These are phyloP conservation scores for Spicauda simplicius DNA, from an alignment of 2,888 invertebrate species.

Conservation along the genomic window DNA sequence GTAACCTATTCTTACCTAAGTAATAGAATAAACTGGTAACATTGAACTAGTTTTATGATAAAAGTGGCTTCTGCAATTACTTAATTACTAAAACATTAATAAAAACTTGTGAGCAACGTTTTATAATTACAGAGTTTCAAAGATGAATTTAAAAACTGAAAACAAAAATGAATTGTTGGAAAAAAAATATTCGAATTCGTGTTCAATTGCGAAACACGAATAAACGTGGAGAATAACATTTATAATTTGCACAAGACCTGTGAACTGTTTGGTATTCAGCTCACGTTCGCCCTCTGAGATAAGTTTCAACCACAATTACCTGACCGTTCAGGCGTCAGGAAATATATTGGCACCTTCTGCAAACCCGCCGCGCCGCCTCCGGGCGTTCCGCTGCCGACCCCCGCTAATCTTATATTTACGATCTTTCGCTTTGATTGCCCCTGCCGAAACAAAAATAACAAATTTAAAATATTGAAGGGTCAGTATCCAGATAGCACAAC, in stretches of 20 bases:
- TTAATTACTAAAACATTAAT: too few species aligned
- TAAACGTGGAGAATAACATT: constrained; percentile 57
- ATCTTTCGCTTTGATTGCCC: constrained; percentile 51
- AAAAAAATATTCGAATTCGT: constrained; percentile 28
- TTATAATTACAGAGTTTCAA: too few species aligned
- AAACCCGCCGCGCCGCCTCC: constrained; percentile 54
- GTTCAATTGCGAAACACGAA: constrained; percentile 44
- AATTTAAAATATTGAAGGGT: constrained; percentile 17
- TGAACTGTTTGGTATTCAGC: constrained; percentile 70
- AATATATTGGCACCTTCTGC: constrained; percentile 82
- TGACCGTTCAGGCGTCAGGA: constrained; percentile 81
- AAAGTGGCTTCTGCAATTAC: too few species aligned
- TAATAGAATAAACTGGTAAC: too few species aligned
- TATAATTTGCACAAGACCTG: constrained; percentile 74
- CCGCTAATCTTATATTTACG: constrained; percentile 65
- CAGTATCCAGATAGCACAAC: not conserved
- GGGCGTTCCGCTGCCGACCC: constrained; percentile 49
- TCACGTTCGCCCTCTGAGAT: constrained; percentile 78
- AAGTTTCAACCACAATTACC: constrained; percentile 83
- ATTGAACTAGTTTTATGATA: too few species aligned
- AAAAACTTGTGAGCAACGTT: too few species aligned
- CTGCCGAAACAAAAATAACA: constrained; percentile 30
- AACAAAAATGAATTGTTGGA: not conserved
- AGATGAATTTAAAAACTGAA: not conserved
- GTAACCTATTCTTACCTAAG: too few species aligned